A percentile compares a stretch with the other conserved stretches of the same genome.
These are phyloP conservation scores for Hestina assimilis DNA, from an alignment of 1,140 invertebrate genomes.

Conservation along the genomic window DNA sequence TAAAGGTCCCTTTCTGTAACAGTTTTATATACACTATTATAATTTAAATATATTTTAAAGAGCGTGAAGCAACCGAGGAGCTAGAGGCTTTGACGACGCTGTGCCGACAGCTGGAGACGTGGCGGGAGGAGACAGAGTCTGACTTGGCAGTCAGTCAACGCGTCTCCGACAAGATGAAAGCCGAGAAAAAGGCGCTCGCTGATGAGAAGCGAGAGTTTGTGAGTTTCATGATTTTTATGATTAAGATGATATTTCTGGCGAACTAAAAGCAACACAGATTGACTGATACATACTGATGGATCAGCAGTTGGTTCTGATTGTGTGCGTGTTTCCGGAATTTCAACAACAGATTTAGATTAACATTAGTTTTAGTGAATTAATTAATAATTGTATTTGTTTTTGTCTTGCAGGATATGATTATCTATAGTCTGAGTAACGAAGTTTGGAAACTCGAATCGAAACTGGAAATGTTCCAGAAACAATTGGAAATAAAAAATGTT, in stretches of 20 bases:
- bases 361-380: neutral
- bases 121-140: slow-evolving; percentile 78
- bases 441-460: slow-evolving; percentile 79
- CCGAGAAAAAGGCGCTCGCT: slow-evolving; percentile 72
- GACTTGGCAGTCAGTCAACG: slow-evolving; percentile 77
- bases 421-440: slow-evolving; percentile 77
- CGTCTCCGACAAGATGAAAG: slow-evolving; percentile 78
- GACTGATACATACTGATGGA: too few species aligned
- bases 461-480: slow-evolving; percentile 75
- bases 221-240: slow-evolving; percentile 2
- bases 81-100: slow-evolving; percentile 74
- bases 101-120: slow-evolving; percentile 72
- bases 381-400: neutral
- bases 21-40: neutral
- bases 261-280: too few species aligned
- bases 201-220: slow-evolving; percentile 77
- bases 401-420: slow-evolving; percentile 70
- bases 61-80: slow-evolving; percentile 75
- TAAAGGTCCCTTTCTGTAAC: neutral
- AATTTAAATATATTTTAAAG: slow-evolving; percentile 27
- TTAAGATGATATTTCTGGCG: too few species aligned
- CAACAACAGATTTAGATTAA: neutral
- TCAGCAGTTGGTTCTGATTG: too few species aligned
- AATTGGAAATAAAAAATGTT: slow-evolving; percentile 76
- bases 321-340: too few species aligned